phyloP scores from a whole-genome alignment of 2,113 vertebrate genomes.

The Pluvianellus socialis region DNA sequence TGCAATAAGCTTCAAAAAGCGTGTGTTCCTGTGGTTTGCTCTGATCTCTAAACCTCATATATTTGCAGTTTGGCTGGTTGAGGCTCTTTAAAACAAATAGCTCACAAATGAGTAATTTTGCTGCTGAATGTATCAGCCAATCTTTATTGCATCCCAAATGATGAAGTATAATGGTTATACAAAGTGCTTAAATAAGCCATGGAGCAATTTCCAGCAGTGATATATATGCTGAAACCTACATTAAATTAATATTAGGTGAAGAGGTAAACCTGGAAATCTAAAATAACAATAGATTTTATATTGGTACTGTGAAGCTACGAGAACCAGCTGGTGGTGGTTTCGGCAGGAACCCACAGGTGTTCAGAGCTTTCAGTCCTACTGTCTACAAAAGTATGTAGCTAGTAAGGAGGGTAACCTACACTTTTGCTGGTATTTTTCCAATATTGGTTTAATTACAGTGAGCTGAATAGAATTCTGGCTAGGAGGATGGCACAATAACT shows the following conservation, averaged over 20 bases:
- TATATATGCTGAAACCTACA: neutral
- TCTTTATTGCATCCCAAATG: slow-evolving; percentile 39
- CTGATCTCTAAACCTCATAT: slow-evolving; percentile 10
- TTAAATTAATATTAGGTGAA: slow-evolving; percentile 24
- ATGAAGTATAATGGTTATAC: slow-evolving; percentile 16
- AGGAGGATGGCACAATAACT: neutral
- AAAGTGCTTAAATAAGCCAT: slow-evolving; percentile 1
- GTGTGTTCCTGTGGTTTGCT: neutral
- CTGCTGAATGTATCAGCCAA: neutral
- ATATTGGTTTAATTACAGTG: neutral
- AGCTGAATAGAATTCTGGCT: neutral
- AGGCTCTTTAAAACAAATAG: slow-evolving; percentile 40
- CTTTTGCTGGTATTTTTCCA: neutral
- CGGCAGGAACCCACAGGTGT: neutral
- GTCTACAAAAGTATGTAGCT: neutral
- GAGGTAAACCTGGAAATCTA: slow-evolving; percentile 10
- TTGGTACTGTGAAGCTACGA: neutral
- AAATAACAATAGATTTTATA: neutral
- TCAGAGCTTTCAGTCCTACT: neutral
- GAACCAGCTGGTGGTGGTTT: neutral
- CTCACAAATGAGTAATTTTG: slow-evolving; percentile 8
- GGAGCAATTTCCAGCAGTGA: neutral
- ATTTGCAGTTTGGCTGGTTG: neutral
- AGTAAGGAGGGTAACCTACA: neutral
- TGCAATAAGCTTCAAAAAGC: slow-evolving; percentile 1